phyloP scores from a whole-genome alignment of 1,140 invertebrate species.

The Drosophila ananassae region DNA sequence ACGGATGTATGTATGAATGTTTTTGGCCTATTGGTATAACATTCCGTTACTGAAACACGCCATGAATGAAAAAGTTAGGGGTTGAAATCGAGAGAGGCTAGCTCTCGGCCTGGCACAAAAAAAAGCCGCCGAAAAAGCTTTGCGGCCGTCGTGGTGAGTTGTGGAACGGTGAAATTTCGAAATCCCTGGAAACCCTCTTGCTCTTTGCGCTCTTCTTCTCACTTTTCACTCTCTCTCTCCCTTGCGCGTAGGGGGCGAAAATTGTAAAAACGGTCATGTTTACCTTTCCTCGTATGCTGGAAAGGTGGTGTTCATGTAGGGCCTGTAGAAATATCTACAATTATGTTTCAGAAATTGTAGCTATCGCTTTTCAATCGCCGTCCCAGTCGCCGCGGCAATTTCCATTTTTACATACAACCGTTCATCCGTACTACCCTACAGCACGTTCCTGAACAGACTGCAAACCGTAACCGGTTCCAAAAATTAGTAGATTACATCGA shows the following conservation, averaged over 20 bases:
- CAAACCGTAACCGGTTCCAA: not conserved
- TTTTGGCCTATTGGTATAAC: slow-evolving; percentile 62
- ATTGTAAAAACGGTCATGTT: not conserved
- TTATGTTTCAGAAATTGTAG: not conserved
- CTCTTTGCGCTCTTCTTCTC: not conserved
- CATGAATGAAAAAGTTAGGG: slow-evolving; percentile 79
- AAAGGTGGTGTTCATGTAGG: not conserved
- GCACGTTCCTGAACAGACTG: not conserved
- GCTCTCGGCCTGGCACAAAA: slow-evolving; percentile 14
- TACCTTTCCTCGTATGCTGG: not conserved
- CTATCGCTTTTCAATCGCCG: not conserved
- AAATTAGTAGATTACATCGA: not conserved
- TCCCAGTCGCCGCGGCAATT: not conserved
- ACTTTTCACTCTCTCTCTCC: not conserved
- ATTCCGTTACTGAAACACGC: slow-evolving; percentile 76
- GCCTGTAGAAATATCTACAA: not conserved
- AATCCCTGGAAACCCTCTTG: slow-evolving; percentile 20
- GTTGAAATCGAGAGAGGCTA: slow-evolving; percentile 46
- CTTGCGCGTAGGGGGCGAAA: not conserved
- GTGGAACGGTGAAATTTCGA: slow-evolving; percentile 36
- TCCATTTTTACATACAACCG: not conserved
- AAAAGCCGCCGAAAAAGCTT: slow-evolving; percentile 37
- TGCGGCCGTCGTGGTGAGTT: slow-evolving; percentile 33
- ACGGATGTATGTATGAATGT: slow-evolving; percentile 26
- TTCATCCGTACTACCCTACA: no score